Conservation (phyloP, 2,113 vertebrate species). For the Myxocyprinus asiaticus region DNA sequence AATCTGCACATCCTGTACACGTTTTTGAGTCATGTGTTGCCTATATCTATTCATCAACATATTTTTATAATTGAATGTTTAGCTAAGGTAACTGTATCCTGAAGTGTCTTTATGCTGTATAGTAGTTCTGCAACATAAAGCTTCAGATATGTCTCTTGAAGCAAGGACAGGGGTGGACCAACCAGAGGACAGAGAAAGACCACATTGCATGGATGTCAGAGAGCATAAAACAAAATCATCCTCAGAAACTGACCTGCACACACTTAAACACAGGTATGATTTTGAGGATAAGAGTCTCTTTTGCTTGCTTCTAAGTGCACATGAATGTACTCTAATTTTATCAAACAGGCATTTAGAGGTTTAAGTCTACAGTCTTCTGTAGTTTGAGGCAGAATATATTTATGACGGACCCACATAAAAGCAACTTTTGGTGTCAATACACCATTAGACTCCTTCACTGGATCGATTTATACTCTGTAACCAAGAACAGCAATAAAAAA, state of each 20-base stretch:
- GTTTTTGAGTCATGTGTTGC: no score
- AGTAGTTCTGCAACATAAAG: neutral
- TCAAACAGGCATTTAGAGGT: no score
- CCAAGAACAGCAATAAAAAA: constrained; percentile 22
- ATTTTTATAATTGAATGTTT: no score
- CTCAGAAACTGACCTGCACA: neutral
- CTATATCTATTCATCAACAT: no score
- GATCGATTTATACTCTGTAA: constrained; percentile 4
- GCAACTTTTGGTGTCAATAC: constrained; percentile 8
- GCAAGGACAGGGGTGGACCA: neutral
- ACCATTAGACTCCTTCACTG: neutral
- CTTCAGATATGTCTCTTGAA: neutral
- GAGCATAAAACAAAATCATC: constrained; percentile 1
- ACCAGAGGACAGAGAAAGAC: neutral
- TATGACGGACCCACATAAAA: neutral
- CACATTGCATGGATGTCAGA: neutral
- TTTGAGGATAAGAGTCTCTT: neutral
- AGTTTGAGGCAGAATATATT: no score
- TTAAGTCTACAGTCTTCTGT: no score
- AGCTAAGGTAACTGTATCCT: no score
- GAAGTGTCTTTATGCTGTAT: neutral
- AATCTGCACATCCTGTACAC: no score
- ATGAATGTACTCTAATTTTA: no score
- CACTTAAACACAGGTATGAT: constrained; percentile 32
- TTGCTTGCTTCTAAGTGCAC: no score